Conservation (phyloP, 2,888 invertebrate genomes). For the Troides aeacus region DNA sequence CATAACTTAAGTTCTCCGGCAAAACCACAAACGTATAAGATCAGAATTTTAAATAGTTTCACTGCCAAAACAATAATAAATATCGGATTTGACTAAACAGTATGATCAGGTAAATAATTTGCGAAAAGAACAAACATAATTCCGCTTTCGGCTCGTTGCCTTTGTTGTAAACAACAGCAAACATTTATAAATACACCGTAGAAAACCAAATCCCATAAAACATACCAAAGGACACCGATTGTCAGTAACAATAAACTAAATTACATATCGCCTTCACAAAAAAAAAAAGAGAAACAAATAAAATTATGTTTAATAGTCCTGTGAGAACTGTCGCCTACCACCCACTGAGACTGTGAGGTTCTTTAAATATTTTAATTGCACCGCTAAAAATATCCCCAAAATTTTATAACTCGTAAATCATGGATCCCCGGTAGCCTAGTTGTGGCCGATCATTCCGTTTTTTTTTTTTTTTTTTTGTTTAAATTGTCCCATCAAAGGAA, state of each 20-base stretch:
- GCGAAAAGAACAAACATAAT: not conserved
- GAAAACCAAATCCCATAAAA: constrained; percentile 50
- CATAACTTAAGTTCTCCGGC: no score
- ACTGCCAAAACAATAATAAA: not conserved
- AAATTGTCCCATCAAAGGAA: constrained; percentile 31
- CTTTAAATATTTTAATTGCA: constrained; percentile 78
- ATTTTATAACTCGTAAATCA: constrained; percentile 76
- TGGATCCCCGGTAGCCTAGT: constrained; percentile 66
- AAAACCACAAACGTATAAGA: no score
- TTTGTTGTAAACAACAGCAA: constrained; percentile 13
- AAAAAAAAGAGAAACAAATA: constrained; percentile 68
- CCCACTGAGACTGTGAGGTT: constrained; percentile 67
- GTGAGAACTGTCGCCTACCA: constrained; percentile 79
- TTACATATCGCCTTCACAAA: constrained; percentile 43
- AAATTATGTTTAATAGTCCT: constrained; percentile 78
- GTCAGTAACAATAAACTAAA: constrained; percentile 53
- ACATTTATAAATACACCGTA: constrained; percentile 30
- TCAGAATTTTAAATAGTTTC: not conserved
- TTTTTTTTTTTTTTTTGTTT: constrained; percentile 33
- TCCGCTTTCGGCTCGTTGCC: not conserved
- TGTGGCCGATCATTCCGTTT: constrained; percentile 31
- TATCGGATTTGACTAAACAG: not conserved
- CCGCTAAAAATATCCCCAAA: constrained; percentile 71
- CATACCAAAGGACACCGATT: constrained; percentile 44
- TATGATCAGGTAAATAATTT: not conserved